Evolutionary conservation across 2,797 vertebrate genomes (phyloP).

Genomic region (Enteromius anoplus): DNA sequence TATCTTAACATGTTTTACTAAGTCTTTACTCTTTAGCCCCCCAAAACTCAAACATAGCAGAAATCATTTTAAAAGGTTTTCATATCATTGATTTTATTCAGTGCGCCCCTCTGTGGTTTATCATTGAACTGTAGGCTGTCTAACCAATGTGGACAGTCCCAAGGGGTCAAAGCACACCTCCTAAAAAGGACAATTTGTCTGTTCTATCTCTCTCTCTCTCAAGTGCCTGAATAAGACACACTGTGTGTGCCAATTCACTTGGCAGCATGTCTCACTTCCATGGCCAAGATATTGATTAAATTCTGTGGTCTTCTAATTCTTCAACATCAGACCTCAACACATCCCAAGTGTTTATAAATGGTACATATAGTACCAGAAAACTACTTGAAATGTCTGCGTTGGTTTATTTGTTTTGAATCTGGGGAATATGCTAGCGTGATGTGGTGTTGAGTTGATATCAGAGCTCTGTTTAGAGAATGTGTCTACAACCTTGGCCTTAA

Average conservation of each 20-base stretch:
- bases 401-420: constrained; percentile 58
- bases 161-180: constrained; percentile 52
- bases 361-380: constrained; percentile 65
- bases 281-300: constrained; percentile 79
- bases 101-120: constrained; percentile 19
- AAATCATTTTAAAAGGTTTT: not conserved
- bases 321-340: constrained; percentile 81
- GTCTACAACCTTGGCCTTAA: constrained; percentile 33
- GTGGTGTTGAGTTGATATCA: constrained; percentile 49
- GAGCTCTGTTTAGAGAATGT: constrained; percentile 43
- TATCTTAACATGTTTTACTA: not conserved
- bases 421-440: constrained; percentile 45
- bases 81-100: not conserved
- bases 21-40: not conserved
- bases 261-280: constrained; percentile 76
- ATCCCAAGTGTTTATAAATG: constrained; percentile 74
- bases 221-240: constrained; percentile 75
- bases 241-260: constrained; percentile 76
- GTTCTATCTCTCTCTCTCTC: constrained; percentile 63
- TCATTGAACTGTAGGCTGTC: constrained; percentile 19
- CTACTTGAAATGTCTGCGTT: constrained; percentile 58
- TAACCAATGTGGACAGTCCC: constrained; percentile 41
- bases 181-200: constrained; percentile 67
- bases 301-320: constrained; percentile 76
- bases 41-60: not conserved